Evolutionary conservation across 2,113 vertebrate species (phyloP).

Genomic region (Dinomys branickii): DNA sequence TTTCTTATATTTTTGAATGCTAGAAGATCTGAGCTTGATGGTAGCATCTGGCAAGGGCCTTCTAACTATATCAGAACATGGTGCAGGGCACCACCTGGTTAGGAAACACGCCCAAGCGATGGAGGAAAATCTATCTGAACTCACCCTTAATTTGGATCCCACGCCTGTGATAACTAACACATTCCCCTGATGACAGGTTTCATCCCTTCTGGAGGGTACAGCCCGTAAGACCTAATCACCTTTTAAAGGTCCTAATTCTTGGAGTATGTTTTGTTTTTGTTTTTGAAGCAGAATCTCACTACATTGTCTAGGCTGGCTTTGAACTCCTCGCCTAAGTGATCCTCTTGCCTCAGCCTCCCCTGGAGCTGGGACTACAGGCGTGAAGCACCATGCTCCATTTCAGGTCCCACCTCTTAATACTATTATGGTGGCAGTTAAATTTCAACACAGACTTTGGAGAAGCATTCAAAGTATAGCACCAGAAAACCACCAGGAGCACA

Average conservation of each 20-base stretch:
- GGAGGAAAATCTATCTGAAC: not conserved
- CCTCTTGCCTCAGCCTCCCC: not conserved
- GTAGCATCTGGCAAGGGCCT: not conserved
- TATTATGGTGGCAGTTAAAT: not conserved
- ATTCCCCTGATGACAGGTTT: not conserved
- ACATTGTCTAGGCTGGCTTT: not conserved
- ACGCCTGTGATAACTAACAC: not conserved
- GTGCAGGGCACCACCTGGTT: not conserved
- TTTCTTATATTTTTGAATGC: not conserved
- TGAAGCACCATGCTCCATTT: not conserved
- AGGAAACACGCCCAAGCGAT: not conserved
- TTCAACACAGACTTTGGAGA: not conserved
- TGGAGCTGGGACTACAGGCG: not conserved
- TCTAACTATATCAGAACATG: no score
- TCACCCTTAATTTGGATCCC: not conserved
- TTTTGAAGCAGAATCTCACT: not conserved
- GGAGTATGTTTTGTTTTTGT: not conserved
- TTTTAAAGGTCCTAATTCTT: not conserved
- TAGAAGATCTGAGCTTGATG: no score
- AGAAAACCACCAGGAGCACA: not conserved
- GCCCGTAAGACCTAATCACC: not conserved
- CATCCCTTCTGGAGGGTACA: not conserved
- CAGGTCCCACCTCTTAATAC: not conserved
- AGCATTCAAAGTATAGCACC: not conserved
- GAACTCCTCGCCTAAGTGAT: not conserved